Conservation (phyloP, 2,888 invertebrate species). For the Xanthia togata region DNA sequence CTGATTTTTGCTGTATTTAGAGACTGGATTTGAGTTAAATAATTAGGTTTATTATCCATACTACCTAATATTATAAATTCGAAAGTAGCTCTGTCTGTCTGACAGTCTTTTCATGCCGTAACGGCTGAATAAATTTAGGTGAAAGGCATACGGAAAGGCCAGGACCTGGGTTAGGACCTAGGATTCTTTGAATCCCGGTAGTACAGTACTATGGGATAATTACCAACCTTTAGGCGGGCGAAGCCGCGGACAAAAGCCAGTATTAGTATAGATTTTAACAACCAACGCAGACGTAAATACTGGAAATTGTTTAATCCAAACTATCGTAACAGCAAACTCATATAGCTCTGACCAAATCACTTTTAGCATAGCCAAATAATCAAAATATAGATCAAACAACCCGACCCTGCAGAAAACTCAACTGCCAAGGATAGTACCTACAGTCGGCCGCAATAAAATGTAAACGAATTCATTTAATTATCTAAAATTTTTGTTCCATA, state of each 20-base stretch:
- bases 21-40: neutral
- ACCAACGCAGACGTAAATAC: neutral
- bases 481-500: neutral
- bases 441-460: neutral
- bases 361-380: slow-evolving; percentile 5
- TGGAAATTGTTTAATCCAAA: neutral
- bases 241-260: too few relatives aligned
- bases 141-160: too few relatives aligned
- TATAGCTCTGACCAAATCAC: slow-evolving; percentile 14
- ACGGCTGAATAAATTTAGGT: too few relatives aligned
- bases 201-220: too few relatives aligned
- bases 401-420: slow-evolving; percentile 14
- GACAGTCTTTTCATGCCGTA: too few relatives aligned
- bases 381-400: slow-evolving; percentile 14
- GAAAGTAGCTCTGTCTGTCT: too few relatives aligned
- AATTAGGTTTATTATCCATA: too few relatives aligned
- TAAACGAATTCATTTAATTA: neutral
- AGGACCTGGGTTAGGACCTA: too few relatives aligned
- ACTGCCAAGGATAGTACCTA: slow-evolving; percentile 17
- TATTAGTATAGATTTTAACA: neutral
- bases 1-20: neutral
- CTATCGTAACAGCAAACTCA: neutral
- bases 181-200: too few relatives aligned
- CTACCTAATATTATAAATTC: too few relatives aligned
- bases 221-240: too few relatives aligned